A percentile compares a stretch with the other conserved stretches of the same genome.
These are phyloP conservation scores for Drosophila serrata DNA, from an alignment of 1,140 invertebrate species.

Conservation along the genomic window DNA sequence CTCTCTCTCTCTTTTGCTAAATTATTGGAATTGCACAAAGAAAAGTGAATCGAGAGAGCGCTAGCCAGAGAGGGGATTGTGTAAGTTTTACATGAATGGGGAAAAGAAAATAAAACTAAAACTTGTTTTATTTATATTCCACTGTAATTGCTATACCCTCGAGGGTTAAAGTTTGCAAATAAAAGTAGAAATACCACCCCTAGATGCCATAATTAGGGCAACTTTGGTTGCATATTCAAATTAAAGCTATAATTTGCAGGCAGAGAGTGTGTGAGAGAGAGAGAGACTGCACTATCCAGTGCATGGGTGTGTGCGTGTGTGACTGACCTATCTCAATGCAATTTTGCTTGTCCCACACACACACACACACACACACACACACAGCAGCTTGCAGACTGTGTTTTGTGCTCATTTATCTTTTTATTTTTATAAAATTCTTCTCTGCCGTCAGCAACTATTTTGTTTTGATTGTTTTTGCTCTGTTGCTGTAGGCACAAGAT, in stretches of 20 bases:
- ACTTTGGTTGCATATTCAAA: slow-evolving; percentile 15
- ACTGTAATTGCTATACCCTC: slow-evolving; percentile 10
- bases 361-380: slow-evolving; percentile 7
- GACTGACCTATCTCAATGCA: slow-evolving; percentile 85
- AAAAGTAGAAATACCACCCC: slow-evolving; percentile 36
- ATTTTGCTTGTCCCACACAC: slow-evolving; percentile 64
- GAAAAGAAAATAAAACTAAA: slow-evolving; percentile 11
- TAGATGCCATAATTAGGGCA: slow-evolving; percentile 71
- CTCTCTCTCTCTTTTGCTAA: slow-evolving; percentile 47
- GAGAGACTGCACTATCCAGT: slow-evolving; percentile 50
- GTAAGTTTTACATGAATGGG: slow-evolving; percentile 69
- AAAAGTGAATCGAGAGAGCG: slow-evolving; percentile 75
- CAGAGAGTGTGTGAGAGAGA: slow-evolving; percentile 1
- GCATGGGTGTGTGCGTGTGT: slow-evolving; percentile 65
- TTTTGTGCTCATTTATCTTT: slow-evolving; percentile 73
- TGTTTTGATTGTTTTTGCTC: slow-evolving; percentile 17
- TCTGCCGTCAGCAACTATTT: slow-evolving; percentile 33
- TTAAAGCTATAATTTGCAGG: slow-evolving; percentile 53
- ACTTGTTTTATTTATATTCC: slow-evolving; percentile 63
- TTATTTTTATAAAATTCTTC: slow-evolving; percentile 64
- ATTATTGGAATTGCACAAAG: slow-evolving; percentile 82
- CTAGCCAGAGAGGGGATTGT: slow-evolving; percentile 62
- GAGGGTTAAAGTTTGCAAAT: neutral
- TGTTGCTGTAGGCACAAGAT: slow-evolving; percentile 42
- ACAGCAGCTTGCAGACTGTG: slow-evolving; percentile 40